Base-by-base conservation (phyloP, 2,797 vertebrate genomes). In the Oreonectes daqikongensis region DNA sequence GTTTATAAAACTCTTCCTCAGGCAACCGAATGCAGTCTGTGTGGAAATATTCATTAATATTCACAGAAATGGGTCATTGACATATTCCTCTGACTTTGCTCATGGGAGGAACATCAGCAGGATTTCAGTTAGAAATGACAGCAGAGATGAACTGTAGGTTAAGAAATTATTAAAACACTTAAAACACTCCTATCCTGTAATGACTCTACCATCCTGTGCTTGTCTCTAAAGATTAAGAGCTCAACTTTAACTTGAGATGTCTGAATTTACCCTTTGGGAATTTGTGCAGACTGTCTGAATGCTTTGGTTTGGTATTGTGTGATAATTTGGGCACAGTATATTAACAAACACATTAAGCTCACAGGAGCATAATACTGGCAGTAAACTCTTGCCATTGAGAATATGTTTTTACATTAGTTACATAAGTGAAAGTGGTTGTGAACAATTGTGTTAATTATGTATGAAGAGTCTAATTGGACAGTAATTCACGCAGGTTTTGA, bases 91-190 rank as follows among this genome's bases (percentile, higher is more conserved):
- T 46, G 40, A 64, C 75, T 59, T 78, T 57, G 22, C 57, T 68
- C 66, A 32, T 75, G 69, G 83, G 85, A 81, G 35, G 73, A 79
- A 68, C 61, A 72, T 81, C 69, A 79, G 69, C 79, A 73, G 80
- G 66, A 40, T 77, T 82, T 84, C 78, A 77, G 78, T 61, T 75
- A 68, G 68, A 79, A 79, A 78, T 77, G 72, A 75, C 75, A 67
- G 50, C 63, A 61, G 64, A 77, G 78, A 69, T 61, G 57, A 80
- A 78, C 64, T 57, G 42, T 44, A 28, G 55, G 44, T 67, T 52
- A 73, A 52, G 26, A 48, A 60, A 64, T 52, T 50, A 63, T 73
- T 52, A 73, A 73, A 64, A 52, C 42, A 15, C 26, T 5, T 15
- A 46, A 72, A 22, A 24, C 6, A 50, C 1, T 63, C 44, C 40